Evolutionary conservation across 2,888 invertebrate species (phyloP), one percentile per base, ranked within the genome.

Genomic region (Conomelus anceps): DNA sequence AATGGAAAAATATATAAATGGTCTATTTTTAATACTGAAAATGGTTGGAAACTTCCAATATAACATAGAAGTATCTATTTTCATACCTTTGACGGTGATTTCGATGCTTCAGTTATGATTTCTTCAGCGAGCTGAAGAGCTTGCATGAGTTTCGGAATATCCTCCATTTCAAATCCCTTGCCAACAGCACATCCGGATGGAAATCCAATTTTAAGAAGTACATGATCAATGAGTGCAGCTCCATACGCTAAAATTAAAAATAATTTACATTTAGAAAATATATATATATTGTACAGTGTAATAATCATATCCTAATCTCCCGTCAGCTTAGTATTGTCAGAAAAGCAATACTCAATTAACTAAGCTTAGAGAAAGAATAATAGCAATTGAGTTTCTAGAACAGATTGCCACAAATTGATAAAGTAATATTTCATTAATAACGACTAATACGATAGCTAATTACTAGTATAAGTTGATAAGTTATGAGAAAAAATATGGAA

Each of bases 181-280:
- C 95, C 95, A 87, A 96, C 93, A 93, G 95, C 95, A 88, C 94
- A 94, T 84, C 94, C 94, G 1, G 95, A 93, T 0, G 94, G 92
- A 91, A 99, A 95, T 29, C 96, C 96, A 90, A 95, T 95, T 92
- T 95, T 95, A 22, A 96, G 92, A 1, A 99, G 94, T n/a, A 97
- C 96, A 93, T 99, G 99, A 92, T 99, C 98, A 90, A 99, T 96
- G 84, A 99, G 94, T 0, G 98, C 95, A 22, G 98, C 96, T 4
- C 99, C 99, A 94, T 97, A 99, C 93, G 98, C 98, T 95, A 93
- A 7, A 92, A 92, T 89, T 89, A 90, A 23, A 89, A 86, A 90
- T 89, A 84, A 91, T 17, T 23, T 85, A 17, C 84, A 84, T 9
- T 17, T 9, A 22, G 6, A 6, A 6, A 22, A 22, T 17, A 7